Conservation (phyloP, 1,140 invertebrate genomes). For the Mactra quadrangularis region DNA sequence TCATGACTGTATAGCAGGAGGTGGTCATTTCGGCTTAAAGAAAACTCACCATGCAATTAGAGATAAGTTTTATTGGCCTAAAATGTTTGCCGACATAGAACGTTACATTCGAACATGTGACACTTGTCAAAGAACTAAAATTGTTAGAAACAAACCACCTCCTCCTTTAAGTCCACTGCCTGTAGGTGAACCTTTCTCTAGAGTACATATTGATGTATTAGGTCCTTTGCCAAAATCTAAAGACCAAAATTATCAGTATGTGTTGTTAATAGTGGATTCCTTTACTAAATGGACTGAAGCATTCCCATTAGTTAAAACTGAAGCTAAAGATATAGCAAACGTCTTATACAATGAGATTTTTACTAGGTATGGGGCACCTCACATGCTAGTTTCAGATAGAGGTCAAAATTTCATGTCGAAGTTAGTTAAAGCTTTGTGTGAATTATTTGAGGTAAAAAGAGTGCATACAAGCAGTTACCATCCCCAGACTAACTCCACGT, state of each 20-base stretch:
- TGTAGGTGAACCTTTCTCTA: conserved; percentile 53
- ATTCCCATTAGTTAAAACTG: conserved; percentile 36
- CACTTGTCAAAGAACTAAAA: conserved; percentile 64
- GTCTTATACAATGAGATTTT: conserved; percentile 59
- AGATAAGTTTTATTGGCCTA: conserved; percentile 67
- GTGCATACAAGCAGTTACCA: conserved; percentile 68
- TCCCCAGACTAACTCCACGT: conserved; percentile 67
- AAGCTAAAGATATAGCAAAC: conserved; percentile 46
- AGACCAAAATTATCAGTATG: conserved; percentile 60
- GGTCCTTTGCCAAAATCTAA: conserved; percentile 61
- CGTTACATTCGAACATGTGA: conserved; percentile 67
- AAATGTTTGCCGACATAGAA: conserved; percentile 62
- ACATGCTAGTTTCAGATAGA: conserved; percentile 22
- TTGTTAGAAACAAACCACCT: conserved; percentile 9
- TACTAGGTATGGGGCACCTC: conserved; percentile 61
- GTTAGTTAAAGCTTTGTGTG: conserved; percentile 50
- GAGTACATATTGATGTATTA: conserved; percentile 67
- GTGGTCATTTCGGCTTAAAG: conserved; percentile 65
- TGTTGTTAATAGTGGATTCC: conserved; percentile 63
- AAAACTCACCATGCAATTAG: conserved; percentile 51
- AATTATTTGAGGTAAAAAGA: conserved; percentile 66
- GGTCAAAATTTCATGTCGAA: conserved; percentile 40
- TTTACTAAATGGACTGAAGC: conserved; percentile 63
- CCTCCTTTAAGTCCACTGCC: conserved; percentile 64
- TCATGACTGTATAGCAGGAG: conserved; percentile 66